Evolutionary conservation across 2,113 vertebrate species (phyloP), one percentile per base, ranked within the genome.

Genomic region (Pantherophis guttatus): DNA sequence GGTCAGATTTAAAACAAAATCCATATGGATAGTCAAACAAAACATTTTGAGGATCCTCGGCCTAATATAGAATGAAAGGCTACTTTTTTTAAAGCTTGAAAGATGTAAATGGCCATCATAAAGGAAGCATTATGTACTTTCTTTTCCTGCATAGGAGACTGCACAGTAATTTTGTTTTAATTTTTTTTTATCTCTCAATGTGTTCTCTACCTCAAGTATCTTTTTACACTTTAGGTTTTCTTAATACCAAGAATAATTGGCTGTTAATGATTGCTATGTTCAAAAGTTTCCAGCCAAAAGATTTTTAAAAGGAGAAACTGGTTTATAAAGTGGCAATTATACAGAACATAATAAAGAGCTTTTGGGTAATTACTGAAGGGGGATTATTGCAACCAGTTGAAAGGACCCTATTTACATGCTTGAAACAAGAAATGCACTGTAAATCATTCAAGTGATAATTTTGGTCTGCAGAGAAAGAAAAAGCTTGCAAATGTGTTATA

Each of bases 371-470:
- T 90, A 89, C 54, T 89, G 17, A 58, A 87, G 87, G 29, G 65
- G 44, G 65, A 93, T 93, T 90, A 90, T 90, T 23, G 70, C 92
- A 90, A 90, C 48, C 86, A 62, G 75, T 81, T 93, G 75, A 93
- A 93, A 90, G 92, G 57, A n/a, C 29, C 57, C 88, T 90, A 90
- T 90, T 90, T 90, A 90, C 5, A 48, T 52, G 29, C 55, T 90
- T 90, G 92, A 93, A 93, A 90, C 88, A 93, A 86, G 85, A 62
- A 90, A 86, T 86, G 88, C 75, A 93, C 75, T 93, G 92, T 86
- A 93, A 93, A 93, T 62, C 92, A 93, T 86, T 90, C 92, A 90
- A 33, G 89, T 89, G 3, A 21, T 29, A 86, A 44, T 89, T 95
- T 91, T 87, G 92, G 2, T 65, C 1, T 70, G 8, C n/a, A 8